Evolutionary conservation across 2,797 vertebrate genomes (phyloP).

Genomic region (Galaxias olidus): DNA sequence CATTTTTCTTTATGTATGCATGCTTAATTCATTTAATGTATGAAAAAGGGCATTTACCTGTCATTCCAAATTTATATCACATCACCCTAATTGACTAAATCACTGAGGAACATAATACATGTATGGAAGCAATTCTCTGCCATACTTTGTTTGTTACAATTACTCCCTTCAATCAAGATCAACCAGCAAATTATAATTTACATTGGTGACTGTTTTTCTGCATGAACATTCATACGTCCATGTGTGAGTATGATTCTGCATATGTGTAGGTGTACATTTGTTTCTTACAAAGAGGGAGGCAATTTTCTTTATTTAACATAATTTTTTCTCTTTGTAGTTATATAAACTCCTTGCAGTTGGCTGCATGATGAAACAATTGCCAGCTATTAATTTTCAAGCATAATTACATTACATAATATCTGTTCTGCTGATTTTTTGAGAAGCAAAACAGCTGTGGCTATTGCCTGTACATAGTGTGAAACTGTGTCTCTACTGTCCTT

Average conservation of each 20-base stretch:
- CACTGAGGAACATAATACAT: too few species aligned
- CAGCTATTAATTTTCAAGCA: conserved; percentile 72
- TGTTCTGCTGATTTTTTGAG: conserved; percentile 59
- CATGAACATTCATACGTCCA: neutral
- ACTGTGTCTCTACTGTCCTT: conserved; percentile 14
- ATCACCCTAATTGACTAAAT: too few species aligned
- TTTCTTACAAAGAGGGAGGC: conserved; percentile 43
- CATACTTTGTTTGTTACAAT: too few species aligned
- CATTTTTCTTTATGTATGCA: too few species aligned
- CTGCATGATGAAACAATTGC: conserved; percentile 70
- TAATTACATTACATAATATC: conserved; percentile 74
- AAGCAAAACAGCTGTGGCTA: conserved; percentile 65
- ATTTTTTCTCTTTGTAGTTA: conserved; percentile 65
- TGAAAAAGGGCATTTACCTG: too few species aligned
- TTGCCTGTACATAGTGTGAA: conserved; percentile 47
- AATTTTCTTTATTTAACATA: conserved; percentile 49
- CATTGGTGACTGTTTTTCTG: neutral
- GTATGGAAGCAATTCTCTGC: too few species aligned
- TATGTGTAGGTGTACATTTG: conserved; percentile 4
- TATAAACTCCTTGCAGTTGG: conserved; percentile 72
- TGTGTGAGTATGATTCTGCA: neutral
- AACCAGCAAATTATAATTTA: neutral
- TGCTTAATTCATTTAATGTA: too few species aligned
- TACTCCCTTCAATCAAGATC: too few species aligned
- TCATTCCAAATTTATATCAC: too few species aligned